Percentiles rank a stretch among this genome's conserved stretches.
phyloP scores from a whole-genome alignment of 1,140 invertebrate genomes.

The Pseudachorutes palmiensis region DNA sequence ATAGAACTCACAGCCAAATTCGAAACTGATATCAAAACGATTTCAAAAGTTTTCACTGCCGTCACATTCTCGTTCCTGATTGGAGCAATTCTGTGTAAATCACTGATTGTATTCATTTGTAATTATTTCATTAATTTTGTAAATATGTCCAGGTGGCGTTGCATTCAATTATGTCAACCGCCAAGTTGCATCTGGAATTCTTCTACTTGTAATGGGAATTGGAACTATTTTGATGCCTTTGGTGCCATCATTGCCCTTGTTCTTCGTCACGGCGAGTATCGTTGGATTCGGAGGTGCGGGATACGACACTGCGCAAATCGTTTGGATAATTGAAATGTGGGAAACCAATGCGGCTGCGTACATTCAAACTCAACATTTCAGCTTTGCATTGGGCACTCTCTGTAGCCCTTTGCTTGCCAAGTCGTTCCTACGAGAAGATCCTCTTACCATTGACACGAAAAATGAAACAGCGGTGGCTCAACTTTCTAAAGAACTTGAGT shows the following conservation, averaged over 20 bases:
- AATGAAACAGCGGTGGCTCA: neutral
- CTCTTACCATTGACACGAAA: neutral
- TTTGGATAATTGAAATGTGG: conserved; percentile 31
- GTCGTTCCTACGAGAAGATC: conserved; percentile 4
- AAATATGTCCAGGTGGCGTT: neutral
- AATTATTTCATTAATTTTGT: neutral
- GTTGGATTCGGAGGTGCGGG: neutral
- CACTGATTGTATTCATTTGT: neutral
- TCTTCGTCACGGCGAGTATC: neutral
- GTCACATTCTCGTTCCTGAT: conserved; percentile 10
- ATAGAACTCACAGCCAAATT: conserved; percentile 3
- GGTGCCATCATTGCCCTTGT: neutral
- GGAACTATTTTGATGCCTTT: neutral
- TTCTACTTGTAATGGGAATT: conserved; percentile 2
- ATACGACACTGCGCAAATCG: conserved; percentile 25
- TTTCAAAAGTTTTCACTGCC: conserved; percentile 9
- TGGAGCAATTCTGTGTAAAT: conserved; percentile 7
- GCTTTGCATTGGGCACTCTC: conserved; percentile 11
- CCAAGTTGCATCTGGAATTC: neutral
- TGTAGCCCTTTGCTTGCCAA: conserved; percentile 7
- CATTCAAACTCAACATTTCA: conserved; percentile 23
- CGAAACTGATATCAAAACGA: neutral
- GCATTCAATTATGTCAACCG: conserved; percentile 15
- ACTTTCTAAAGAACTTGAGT: neutral
- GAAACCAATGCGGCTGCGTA: conserved; percentile 6